Percentiles rank a stretch among this genome's conserved stretches.
These are phyloP conservation scores for Muricea muricata DNA, from an alignment of 92 coral and sea anemone genomes.

Conservation along the genomic window DNA sequence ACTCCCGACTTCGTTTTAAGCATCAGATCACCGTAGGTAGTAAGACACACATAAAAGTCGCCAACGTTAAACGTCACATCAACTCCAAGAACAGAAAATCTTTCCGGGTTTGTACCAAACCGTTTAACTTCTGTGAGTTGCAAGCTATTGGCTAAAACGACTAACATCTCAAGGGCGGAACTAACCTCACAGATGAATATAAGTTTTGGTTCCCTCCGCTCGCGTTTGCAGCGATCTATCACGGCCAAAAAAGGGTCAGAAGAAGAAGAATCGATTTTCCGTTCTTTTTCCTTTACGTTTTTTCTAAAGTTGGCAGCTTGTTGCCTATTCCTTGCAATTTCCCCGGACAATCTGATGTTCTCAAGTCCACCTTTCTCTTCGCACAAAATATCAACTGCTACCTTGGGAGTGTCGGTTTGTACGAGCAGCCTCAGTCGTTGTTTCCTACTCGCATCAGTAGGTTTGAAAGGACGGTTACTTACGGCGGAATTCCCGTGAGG, in stretches of 20 bases:
- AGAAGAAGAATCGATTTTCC: not conserved
- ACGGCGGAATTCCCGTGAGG: not conserved
- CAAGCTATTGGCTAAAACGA: conserved; percentile 61
- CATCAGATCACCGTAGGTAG: conserved; percentile 61
- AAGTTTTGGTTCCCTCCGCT: not conserved
- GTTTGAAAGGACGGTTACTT: not conserved
- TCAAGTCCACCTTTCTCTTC: conserved; percentile 4
- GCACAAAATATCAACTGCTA: not conserved
- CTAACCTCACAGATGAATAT: conserved; percentile 45
- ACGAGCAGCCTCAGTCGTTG: too few species aligned
- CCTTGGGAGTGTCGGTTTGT: too few species aligned
- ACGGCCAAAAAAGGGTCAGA: conserved; percentile 12
- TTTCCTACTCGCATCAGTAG: too few species aligned
- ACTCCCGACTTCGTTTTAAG: conserved; percentile 34
- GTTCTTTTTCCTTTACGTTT: not conserved
- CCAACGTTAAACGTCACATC: conserved; percentile 66
- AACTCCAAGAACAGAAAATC: conserved; percentile 56
- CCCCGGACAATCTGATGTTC: not conserved
- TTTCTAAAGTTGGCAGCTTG: conserved; percentile 7
- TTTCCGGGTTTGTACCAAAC: conserved; percentile 61
- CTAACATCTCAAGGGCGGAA: conserved; percentile 51
- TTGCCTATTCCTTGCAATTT: conserved; percentile 1
- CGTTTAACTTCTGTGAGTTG: conserved; percentile 60
- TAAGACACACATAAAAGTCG: conserved; percentile 46
- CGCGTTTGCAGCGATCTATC: conserved; percentile 1